Evolutionary conservation across 2,113 vertebrate species (phyloP).

Genomic region (Rhynchomys soricoides): DNA sequence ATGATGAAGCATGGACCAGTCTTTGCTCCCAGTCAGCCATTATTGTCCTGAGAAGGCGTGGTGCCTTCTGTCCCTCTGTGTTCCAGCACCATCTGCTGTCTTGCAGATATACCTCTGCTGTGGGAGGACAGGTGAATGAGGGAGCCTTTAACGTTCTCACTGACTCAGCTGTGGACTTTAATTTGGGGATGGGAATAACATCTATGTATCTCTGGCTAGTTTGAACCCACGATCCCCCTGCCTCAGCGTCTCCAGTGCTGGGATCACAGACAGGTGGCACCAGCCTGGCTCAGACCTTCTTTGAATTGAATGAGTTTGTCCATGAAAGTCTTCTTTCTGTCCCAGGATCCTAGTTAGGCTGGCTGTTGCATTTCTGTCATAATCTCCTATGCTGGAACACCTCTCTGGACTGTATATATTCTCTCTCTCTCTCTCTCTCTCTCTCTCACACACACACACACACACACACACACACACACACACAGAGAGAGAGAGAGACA

Average conservation of each 20-base stretch:
- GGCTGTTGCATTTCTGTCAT: fast-evolving
- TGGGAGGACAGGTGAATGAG: not conserved
- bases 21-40: not conserved
- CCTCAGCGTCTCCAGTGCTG: not conserved
- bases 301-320: not conserved
- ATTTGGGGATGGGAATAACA: not conserved
- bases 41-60: not conserved
- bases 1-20: fast-evolving
- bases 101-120: not conserved
- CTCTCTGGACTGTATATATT: fast-evolving
- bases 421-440: no score
- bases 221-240: not conserved
- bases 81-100: not conserved
- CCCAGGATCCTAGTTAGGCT: not conserved
- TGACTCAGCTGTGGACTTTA: no score
- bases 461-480: not conserved
- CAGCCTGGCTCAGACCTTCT: not conserved
- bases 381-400: not conserved
- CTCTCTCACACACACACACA: not conserved
- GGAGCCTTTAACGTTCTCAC: not conserved
- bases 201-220: not conserved
- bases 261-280: not conserved
- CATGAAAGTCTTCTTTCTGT: not conserved
- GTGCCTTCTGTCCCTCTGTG: not conserved
- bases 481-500: no score